Evolutionary conservation across 2,797 vertebrate species (phyloP).

Genomic region (Anguilla marmorata): DNA sequence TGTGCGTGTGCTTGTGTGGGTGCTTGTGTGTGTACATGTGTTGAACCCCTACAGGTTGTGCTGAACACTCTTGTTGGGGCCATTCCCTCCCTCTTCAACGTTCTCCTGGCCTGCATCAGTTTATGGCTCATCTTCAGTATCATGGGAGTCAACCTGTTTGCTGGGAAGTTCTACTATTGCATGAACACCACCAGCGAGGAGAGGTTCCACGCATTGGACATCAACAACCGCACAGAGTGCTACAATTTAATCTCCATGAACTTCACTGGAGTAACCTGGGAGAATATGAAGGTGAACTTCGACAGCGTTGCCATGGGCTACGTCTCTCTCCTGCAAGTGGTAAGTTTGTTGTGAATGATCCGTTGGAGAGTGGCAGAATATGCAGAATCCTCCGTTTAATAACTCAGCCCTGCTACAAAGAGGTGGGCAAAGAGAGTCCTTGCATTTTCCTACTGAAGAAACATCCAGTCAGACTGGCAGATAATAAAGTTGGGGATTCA

Average conservation of each 20-base stretch:
- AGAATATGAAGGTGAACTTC: constrained; percentile 85
- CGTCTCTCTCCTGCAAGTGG: constrained; percentile 92
- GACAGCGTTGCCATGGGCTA: constrained; percentile 94
- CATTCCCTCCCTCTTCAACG: constrained; percentile 94
- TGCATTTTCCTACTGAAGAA: too few relatives aligned
- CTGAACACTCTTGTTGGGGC: constrained; percentile 87
- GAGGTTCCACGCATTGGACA: constrained; percentile 42
- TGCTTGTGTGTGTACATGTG: neutral
- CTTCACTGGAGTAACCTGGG: constrained; percentile 79
- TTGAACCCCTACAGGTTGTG: constrained; percentile 73
- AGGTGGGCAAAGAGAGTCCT: too few relatives aligned
- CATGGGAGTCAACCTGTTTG: constrained; percentile 94
- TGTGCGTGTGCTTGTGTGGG: neutral
- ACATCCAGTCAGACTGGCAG: too few relatives aligned
- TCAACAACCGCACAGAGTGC: constrained; percentile 85
- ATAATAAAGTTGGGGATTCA: too few relatives aligned
- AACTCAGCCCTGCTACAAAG: too few relatives aligned
- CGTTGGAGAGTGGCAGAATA: neutral
- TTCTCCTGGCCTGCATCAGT: constrained; percentile 90
- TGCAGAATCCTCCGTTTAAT: neutral
- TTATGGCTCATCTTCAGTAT: constrained; percentile 98
- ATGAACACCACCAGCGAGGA: constrained; percentile 78
- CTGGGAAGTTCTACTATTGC: constrained; percentile 88
- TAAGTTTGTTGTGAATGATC: constrained; percentile 60
- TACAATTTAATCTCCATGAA: constrained; percentile 56